These are phyloP conservation scores for Boloria selene DNA, from an alignment of 2,888 invertebrate genomes.

Conservation along the genomic window DNA sequence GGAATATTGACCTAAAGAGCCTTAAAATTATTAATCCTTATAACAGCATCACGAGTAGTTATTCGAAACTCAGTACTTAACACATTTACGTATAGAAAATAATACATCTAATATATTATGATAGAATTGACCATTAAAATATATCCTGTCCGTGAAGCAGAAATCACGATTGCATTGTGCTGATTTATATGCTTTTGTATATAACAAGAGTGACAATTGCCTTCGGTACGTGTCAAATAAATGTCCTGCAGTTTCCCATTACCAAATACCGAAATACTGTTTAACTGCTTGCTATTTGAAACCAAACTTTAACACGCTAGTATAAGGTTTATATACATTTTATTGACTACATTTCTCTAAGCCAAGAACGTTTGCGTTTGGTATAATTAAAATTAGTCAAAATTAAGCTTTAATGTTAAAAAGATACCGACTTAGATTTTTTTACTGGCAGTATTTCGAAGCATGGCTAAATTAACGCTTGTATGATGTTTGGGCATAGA, in stretches of 20 bases:
- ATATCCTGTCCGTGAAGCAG: constrained; percentile 58
- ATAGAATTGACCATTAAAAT: constrained; percentile 44
- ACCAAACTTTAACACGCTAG: background rate
- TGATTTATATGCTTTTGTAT: constrained; percentile 52
- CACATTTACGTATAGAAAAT: background rate
- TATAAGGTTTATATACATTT: constrained; percentile 18
- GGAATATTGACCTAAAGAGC: no score
- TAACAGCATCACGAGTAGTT: background rate
- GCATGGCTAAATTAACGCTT: constrained; percentile 46
- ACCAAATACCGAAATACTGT: constrained; percentile 36
- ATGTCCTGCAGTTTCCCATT: constrained; percentile 62
- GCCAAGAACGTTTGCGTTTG: background rate
- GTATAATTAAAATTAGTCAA: background rate
- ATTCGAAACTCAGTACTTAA: background rate
- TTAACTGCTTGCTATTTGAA: constrained; percentile 10
- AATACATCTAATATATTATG: constrained; percentile 18
- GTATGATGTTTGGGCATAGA: constrained; percentile 69
- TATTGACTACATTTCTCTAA: background rate
- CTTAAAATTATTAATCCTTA: no score
- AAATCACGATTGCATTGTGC: constrained; percentile 62
- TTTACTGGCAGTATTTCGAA: background rate
- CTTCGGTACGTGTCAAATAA: constrained; percentile 72
- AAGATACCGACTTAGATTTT: background rate
- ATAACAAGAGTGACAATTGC: constrained; percentile 62
- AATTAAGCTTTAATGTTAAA: constrained; percentile 23